These are phyloP conservation scores for Aplidium turbinatum DNA, from an alignment of 23 tunicate species.

Conservation along the genomic window DNA sequence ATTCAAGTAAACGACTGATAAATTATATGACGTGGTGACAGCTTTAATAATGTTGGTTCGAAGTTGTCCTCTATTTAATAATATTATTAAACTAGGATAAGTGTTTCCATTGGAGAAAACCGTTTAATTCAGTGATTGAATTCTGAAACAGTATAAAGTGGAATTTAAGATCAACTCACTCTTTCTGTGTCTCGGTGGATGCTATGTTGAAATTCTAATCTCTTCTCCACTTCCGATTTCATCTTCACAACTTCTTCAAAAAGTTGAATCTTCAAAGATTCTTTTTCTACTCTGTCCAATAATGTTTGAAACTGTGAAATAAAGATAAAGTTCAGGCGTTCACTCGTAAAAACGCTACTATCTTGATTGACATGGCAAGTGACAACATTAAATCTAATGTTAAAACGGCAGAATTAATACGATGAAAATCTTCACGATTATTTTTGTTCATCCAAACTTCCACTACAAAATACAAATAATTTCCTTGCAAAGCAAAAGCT, in stretches of 20 bases:
- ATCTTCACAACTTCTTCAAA: conserved; percentile 57
- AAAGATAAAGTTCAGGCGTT: neutral
- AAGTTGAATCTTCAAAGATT: neutral
- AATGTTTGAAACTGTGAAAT: conserved; percentile 10
- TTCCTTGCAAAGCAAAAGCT: neutral
- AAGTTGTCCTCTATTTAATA: too few relatives aligned
- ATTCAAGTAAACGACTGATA: too few relatives aligned
- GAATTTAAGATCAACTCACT: conserved; percentile 23
- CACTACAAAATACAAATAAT: neutral
- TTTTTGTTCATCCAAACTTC: neutral
- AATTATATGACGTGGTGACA: too few relatives aligned
- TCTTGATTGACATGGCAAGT: too few relatives aligned
- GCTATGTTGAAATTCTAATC: conserved; percentile 54
- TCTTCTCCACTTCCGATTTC: conserved; percentile 62
- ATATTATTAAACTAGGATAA: too few relatives aligned
- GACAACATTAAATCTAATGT: neutral
- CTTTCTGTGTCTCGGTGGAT: conserved; percentile 62
- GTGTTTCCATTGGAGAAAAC: too few relatives aligned
- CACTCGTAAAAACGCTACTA: neutral
- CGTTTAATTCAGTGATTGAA: too few relatives aligned
- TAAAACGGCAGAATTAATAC: neutral
- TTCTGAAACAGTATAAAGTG: too few relatives aligned
- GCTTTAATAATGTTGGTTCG: too few relatives aligned
- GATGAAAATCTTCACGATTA: neutral
- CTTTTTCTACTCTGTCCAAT: neutral